A percentile compares a stretch with the other conserved stretches of the same genome.
Conservation (phyloP, 2,113 vertebrate species). For the Cygnus buccinator region DNA sequence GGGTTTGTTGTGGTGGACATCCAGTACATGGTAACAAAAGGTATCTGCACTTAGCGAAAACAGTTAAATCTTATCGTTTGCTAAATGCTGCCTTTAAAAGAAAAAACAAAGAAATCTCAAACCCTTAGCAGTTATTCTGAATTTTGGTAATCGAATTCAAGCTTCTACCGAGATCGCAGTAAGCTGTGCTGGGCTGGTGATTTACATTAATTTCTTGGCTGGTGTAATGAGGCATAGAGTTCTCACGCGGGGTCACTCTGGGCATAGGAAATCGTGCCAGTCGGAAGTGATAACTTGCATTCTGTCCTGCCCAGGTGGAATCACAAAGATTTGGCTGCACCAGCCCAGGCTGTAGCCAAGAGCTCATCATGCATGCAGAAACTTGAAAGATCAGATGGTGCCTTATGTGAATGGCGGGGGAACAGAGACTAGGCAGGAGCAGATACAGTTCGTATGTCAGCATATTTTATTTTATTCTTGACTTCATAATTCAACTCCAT, state of each 20-base stretch:
- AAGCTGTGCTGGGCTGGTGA: not conserved
- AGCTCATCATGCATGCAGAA: conserved; percentile 50
- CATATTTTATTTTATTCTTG: conserved; percentile 26
- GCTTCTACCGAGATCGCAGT: not conserved
- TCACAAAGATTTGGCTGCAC: conserved; percentile 35
- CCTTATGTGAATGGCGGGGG: conserved; percentile 27
- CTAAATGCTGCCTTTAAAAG: not conserved
- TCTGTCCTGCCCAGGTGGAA: conserved; percentile 70
- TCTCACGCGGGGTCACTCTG: conserved; percentile 49
- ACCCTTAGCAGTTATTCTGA: not conserved
- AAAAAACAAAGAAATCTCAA: not conserved
- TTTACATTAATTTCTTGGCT: conserved; percentile 60
- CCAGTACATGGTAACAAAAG: not conserved
- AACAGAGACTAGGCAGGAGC: conserved; percentile 31
- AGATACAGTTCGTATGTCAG: not conserved
- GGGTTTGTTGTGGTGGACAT: not conserved
- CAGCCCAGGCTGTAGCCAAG: conserved; percentile 27
- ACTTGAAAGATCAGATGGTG: conserved; percentile 55
- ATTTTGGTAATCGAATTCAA: not conserved
- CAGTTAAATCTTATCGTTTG: not conserved
- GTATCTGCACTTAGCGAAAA: not conserved
- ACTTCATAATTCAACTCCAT: not conserved
- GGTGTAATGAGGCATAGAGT: conserved; percentile 49
- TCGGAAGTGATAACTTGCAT: conserved; percentile 62
- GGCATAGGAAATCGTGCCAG: conserved; percentile 38